Evolutionary conservation across 1,140 invertebrate species (phyloP).

Genomic region (Microplitis demolitor): DNA sequence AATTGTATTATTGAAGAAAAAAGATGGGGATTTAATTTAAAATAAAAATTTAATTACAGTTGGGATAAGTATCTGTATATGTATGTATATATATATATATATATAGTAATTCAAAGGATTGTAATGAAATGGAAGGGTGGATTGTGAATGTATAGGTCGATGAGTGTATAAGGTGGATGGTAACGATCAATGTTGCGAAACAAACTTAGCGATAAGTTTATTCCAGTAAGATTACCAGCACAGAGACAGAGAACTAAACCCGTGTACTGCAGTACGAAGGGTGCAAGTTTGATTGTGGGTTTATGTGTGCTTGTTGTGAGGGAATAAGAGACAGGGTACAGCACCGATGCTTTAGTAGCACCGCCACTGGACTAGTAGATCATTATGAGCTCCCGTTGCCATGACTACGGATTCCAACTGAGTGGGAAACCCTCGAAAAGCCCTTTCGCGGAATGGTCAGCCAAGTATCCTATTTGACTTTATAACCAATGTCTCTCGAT

Average conservation of each 20-base stretch:
- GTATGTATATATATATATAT: too few species aligned
- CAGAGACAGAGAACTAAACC: background rate
- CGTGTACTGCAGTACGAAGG: background rate
- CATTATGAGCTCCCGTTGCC: constrained; percentile 60
- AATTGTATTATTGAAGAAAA: too few species aligned
- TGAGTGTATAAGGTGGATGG: background rate
- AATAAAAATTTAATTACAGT: too few species aligned
- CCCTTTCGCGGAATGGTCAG: constrained; percentile 50
- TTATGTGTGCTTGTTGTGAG: constrained; percentile 43
- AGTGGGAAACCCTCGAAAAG: constrained; percentile 33
- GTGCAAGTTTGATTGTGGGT: constrained; percentile 13
- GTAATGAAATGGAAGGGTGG: too few species aligned
- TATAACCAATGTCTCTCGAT: constrained; percentile 50
- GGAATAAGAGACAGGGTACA: constrained; percentile 47
- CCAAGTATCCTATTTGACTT: constrained; percentile 59
- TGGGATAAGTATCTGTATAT: too few species aligned
- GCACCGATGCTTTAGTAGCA: background rate
- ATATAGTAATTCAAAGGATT: too few species aligned
- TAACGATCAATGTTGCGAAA: constrained; percentile 12
- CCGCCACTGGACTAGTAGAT: constrained; percentile 49
- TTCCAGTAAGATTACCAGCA: constrained; percentile 13
- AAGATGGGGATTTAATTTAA: too few species aligned
- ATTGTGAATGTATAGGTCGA: too few species aligned
- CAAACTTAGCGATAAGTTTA: constrained; percentile 12
- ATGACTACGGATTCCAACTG: constrained; percentile 54